phyloP scores from a whole-genome alignment of 2,113 vertebrate species.

The Clarias gariepinus region DNA sequence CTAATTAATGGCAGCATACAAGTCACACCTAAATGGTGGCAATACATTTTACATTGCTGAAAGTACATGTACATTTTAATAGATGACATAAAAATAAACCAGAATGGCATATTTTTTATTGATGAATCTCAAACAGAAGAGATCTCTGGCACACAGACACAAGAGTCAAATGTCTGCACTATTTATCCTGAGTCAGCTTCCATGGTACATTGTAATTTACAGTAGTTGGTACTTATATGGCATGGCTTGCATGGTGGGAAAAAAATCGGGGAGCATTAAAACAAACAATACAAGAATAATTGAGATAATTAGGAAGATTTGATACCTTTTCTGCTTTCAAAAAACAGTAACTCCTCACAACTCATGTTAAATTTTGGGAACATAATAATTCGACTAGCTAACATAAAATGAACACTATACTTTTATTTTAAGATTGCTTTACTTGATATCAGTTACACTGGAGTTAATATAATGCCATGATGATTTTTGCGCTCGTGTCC shows the following conservation, averaged over 20 bases:
- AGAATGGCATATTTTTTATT: not conserved
- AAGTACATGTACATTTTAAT: not conserved
- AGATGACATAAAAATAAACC: not conserved
- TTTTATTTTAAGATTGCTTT: not conserved
- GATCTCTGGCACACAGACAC: not conserved
- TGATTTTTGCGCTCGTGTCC: not conserved
- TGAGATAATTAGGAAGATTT: not conserved
- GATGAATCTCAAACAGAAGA: not conserved
- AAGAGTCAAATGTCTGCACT: not conserved
- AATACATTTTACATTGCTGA: not conserved
- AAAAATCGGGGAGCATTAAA: not conserved
- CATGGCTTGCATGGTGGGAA: not conserved
- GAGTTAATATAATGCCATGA: not conserved
- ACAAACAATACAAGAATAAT: not conserved
- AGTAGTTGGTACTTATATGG: not conserved
- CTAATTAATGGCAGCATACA: not conserved
- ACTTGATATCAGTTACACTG: constrained; percentile 2
- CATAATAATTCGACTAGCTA: not conserved
- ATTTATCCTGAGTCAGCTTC: not conserved
- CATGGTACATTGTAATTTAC: not conserved
- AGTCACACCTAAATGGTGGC: not conserved
- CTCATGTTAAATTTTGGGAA: not conserved
- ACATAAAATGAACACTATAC: not conserved
- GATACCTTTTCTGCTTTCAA: not conserved
- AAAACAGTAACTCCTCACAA: not conserved